Percentiles rank a stretch among this genome's conserved stretches.
Evolutionary conservation across 2,797 vertebrate species (phyloP).

Genomic region (Pipistrellus pygmaeus): DNA sequence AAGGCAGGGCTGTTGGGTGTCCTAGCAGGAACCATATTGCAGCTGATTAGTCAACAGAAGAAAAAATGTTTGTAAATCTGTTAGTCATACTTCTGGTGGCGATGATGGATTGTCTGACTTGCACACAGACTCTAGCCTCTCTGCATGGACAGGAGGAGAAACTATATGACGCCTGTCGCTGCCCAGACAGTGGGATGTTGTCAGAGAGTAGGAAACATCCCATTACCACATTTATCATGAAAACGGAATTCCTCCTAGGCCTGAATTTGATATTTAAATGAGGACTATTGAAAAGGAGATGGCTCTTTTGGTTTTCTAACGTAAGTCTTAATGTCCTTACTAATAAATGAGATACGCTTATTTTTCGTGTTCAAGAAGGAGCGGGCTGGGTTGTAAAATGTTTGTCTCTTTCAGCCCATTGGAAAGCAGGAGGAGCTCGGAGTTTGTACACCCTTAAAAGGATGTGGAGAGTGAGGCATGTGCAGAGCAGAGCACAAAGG

Average conservation of each 20-base stretch:
- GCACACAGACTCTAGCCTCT: background rate
- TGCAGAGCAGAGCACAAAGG: constrained; percentile 11
- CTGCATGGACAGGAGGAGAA: background rate
- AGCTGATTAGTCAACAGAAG: background rate
- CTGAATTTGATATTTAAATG: constrained; percentile 61
- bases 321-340: constrained; percentile 1
- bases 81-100: constrained; percentile 39
- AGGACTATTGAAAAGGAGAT: constrained; percentile 53
- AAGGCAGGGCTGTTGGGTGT: background rate
- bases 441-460: constrained; percentile 29
- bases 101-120: background rate
- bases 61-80: constrained; percentile 33
- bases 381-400: constrained; percentile 18
- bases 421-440: background rate
- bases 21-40: background rate
- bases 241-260: constrained; percentile 49
- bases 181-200: background rate
- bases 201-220: background rate
- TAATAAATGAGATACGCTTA: constrained; percentile 28
- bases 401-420: constrained; percentile 33
- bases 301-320: background rate
- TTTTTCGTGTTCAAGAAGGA: constrained; percentile 10
- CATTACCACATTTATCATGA: background rate
- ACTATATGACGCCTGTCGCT: background rate
- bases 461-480: background rate